Evolutionary conservation across 2,113 vertebrate genomes (phyloP).

Genomic region (Solea solea): DNA sequence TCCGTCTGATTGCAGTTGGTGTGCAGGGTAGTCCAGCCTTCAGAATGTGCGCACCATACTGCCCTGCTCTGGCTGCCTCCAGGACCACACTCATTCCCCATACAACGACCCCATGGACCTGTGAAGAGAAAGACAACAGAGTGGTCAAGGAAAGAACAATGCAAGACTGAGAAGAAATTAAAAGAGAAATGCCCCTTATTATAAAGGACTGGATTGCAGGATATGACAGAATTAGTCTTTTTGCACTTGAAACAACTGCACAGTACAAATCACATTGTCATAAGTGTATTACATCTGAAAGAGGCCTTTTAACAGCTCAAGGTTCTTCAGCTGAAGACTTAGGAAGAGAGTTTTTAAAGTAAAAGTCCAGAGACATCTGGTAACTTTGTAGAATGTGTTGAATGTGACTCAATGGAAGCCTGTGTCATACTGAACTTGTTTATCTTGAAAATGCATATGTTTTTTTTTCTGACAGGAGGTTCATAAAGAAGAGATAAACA

Average conservation of each 20-base stretch:
- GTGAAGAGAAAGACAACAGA: slow-evolving; percentile 38
- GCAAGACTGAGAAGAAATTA: background rate
- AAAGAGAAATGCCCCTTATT: background rate
- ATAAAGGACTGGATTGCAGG: background rate
- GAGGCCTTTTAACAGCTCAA: no score
- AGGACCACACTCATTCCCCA: slow-evolving; percentile 95
- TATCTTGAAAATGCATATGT: background rate
- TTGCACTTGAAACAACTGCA: background rate
- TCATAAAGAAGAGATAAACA: no score
- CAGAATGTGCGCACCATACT: slow-evolving; percentile 94
- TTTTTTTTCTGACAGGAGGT: no score
- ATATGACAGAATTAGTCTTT: background rate
- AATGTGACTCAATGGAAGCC: no score
- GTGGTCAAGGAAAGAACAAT: slow-evolving; percentile 2
- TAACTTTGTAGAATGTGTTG: background rate
- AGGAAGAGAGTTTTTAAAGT: background rate
- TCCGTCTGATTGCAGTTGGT: slow-evolving; percentile 89
- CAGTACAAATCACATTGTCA: no score
- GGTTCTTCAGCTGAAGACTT: no score
- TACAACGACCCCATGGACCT: slow-evolving; percentile 97
- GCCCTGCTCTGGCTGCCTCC: slow-evolving; percentile 94
- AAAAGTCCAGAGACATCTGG: background rate
- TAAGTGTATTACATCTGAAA: no score
- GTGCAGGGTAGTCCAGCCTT: slow-evolving; percentile 96
- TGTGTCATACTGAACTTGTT: no score